These are phyloP conservation scores for Periophthalmus modestus DNA, from an alignment of 2,113 vertebrate genomes.

Conservation along the genomic window DNA sequence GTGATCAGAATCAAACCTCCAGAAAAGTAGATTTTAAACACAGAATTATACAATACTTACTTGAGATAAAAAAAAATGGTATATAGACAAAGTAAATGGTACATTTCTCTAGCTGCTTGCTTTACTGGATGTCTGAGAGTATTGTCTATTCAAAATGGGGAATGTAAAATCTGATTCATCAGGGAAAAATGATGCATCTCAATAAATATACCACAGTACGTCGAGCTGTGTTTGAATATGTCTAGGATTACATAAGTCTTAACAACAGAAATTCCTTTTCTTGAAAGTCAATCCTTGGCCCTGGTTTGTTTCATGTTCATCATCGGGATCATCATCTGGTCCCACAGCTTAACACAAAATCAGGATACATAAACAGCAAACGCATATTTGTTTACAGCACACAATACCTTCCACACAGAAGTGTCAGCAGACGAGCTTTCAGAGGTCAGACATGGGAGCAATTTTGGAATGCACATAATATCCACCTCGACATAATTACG, in stretches of 20 bases:
- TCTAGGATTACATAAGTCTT: constrained; percentile 42
- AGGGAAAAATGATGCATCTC: constrained; percentile 57
- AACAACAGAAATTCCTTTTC: constrained; percentile 45
- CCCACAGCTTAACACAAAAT: constrained; percentile 47
- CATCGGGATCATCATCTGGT: constrained; percentile 46
- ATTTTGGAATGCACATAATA: neutral
- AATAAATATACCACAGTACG: constrained; percentile 56
- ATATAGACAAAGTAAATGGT: neutral
- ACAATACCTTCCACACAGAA: constrained; percentile 36
- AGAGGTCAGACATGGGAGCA: neutral
- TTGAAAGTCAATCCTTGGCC: constrained; percentile 37
- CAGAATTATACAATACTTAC: neutral
- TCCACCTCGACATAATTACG: neutral
- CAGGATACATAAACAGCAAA: constrained; percentile 61
- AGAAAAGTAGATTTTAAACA: neutral
- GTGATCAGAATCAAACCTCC: neutral
- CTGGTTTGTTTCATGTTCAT: constrained; percentile 52
- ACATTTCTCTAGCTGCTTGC: neutral
- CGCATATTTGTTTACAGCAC: constrained; percentile 49
- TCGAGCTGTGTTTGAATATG: constrained; percentile 59
- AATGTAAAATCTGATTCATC: constrained; percentile 66
- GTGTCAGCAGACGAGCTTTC: constrained; percentile 26
- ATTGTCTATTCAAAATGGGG: constrained; percentile 23
- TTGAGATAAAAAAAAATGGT: neutral
- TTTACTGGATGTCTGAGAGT: constrained; percentile 4